phyloP scores from a whole-genome alignment of 2,888 invertebrate genomes.

The Periphyllus acericola region DNA sequence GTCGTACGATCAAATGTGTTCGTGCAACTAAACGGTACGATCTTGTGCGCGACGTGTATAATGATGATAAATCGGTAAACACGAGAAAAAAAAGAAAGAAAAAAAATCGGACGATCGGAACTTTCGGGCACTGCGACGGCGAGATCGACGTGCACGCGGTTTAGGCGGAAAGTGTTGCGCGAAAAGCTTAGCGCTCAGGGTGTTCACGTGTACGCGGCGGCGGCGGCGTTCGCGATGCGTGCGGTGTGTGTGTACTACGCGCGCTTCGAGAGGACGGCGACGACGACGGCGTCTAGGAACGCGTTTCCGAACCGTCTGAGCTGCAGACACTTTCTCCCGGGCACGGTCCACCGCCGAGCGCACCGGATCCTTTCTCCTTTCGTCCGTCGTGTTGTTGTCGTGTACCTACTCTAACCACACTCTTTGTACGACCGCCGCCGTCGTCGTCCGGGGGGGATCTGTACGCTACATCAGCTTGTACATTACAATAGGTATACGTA shows the following conservation, averaged over 20 bases:
- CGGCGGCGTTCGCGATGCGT: slow-evolving; percentile 1
- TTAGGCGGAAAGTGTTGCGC: too few species aligned
- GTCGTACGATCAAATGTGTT: too few species aligned
- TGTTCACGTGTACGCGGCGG: background rate
- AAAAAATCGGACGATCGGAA: too few species aligned
- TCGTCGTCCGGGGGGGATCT: background rate
- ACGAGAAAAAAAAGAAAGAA: too few species aligned
- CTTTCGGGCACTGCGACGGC: too few species aligned
- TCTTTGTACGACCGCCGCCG: background rate
- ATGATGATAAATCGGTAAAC: background rate
- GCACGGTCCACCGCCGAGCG: slow-evolving; percentile 50
- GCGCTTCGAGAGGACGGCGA: background rate
- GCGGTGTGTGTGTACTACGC: slow-evolving; percentile 1
- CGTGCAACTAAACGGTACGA: too few species aligned
- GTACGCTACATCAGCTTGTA: background rate
- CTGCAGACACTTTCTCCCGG: slow-evolving; percentile 59
- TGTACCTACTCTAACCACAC: background rate
- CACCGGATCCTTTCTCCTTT: slow-evolving; percentile 56
- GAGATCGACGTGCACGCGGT: too few species aligned
- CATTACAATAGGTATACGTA: background rate
- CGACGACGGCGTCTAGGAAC: slow-evolving; percentile 32
- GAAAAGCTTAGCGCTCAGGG: too few species aligned
- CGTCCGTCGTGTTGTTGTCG: slow-evolving; percentile 3
- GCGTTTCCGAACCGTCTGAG: slow-evolving; percentile 59
- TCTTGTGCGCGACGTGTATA: background rate